Conservation (phyloP, 2,888 invertebrate species). For the Eurytoma californica region DNA sequence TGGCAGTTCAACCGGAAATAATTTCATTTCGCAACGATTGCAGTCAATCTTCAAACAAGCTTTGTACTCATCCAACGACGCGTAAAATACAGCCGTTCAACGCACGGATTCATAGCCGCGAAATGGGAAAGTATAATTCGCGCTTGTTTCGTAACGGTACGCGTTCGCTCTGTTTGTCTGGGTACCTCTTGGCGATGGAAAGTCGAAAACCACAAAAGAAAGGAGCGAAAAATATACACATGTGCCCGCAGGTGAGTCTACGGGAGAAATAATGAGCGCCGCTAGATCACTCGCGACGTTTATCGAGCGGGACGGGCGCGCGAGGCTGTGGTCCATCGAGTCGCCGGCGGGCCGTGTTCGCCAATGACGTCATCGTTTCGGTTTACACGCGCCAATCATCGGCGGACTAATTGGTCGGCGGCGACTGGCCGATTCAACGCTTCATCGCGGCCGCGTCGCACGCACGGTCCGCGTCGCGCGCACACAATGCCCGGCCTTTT, state of each 20-base stretch:
- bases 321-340: background rate
- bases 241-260: too few relatives aligned
- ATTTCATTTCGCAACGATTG: background rate
- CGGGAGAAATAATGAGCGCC: too few relatives aligned
- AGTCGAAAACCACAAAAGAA: too few relatives aligned
- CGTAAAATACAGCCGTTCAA: constrained; percentile 2
- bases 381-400: constrained; percentile 73
- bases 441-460: constrained; percentile 60
- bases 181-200: too few relatives aligned
- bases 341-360: constrained; percentile 55
- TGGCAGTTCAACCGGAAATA: background rate
- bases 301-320: constrained; percentile 5
- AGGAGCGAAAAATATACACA: too few relatives aligned
- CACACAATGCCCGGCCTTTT: constrained; percentile 59
- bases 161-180: too few relatives aligned
- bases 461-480: constrained; percentile 9
- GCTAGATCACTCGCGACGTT: background rate
- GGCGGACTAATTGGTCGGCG: constrained; percentile 72
- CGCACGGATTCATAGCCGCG: too few relatives aligned
- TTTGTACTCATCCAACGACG: constrained; percentile 8
- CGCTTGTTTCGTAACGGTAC: background rate
- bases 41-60: background rate
- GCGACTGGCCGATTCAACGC: constrained; percentile 64
- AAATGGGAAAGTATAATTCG: too few relatives aligned
- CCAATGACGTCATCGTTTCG: constrained; percentile 70